These are phyloP conservation scores for Tachina fera DNA, from an alignment of 2,888 invertebrate species.

Conservation along the genomic window DNA sequence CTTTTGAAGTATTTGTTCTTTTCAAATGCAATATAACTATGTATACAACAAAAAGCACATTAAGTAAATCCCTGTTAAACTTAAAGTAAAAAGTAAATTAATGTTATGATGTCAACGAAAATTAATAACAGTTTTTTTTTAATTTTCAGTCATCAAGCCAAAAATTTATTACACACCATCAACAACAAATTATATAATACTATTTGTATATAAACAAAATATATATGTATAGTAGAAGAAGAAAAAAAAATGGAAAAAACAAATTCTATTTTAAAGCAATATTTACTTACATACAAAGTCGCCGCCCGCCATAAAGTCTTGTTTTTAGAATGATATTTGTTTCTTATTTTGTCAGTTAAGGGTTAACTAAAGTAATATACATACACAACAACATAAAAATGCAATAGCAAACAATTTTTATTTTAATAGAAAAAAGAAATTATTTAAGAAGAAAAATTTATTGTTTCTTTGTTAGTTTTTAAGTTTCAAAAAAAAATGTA, in stretches of 20 bases:
- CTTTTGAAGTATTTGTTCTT: conserved; percentile 55
- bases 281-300: conserved; percentile 56
- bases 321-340: conserved; percentile 62
- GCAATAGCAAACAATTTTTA: conserved; percentile 64
- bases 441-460: conserved; percentile 25
- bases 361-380: conserved; percentile 45
- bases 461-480: conserved; percentile 68
- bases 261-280: conserved; percentile 67
- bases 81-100: conserved; percentile 49
- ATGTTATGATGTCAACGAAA: conserved; percentile 64
- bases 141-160: conserved; percentile 61
- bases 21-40: conserved; percentile 65
- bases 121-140: conserved; percentile 57
- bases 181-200: conserved; percentile 66
- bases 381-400: conserved; percentile 29
- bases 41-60: conserved; percentile 60
- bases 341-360: conserved; percentile 50
- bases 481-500: conserved; percentile 65
- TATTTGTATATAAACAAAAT: conserved; percentile 68
- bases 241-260: conserved; percentile 53
- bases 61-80: conserved; percentile 51
- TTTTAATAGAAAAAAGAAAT: conserved; percentile 36
- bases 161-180: conserved; percentile 41
- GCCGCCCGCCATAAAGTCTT: conserved; percentile 70
- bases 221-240: conserved; percentile 47